Evolutionary conservation across 2,888 invertebrate species (phyloP).

Genomic region (Noctua janthe): DNA sequence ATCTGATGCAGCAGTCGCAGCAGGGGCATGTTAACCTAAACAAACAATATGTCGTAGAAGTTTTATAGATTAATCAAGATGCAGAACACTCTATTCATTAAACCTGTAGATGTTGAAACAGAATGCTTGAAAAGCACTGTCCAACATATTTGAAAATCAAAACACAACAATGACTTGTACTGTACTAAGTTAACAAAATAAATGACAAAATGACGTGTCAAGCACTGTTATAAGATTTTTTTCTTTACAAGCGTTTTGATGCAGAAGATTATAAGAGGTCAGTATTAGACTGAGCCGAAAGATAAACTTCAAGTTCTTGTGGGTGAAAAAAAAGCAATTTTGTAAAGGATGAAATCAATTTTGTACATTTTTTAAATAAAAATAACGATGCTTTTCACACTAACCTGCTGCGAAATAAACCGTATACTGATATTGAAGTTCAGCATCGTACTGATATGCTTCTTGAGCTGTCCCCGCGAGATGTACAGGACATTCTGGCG

Average conservation of each 20-base stretch:
- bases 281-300: neutral
- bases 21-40: constrained; percentile 97
- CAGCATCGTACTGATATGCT: constrained; percentile 97
- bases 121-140: neutral
- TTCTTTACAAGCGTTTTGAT: neutral
- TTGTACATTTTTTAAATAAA: neutral
- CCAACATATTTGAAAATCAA: too few relatives aligned
- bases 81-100: neutral
- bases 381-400: constrained; percentile 1
- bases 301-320: neutral
- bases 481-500: constrained; percentile 96
- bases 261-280: too few relatives aligned
- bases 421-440: constrained; percentile 97
- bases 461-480: constrained; percentile 96
- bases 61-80: neutral
- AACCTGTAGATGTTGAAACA: neutral
- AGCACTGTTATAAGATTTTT: too few relatives aligned
- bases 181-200: too few relatives aligned
- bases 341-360: too few relatives aligned
- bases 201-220: too few relatives aligned
- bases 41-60: neutral
- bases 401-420: constrained; percentile 97
- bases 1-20: constrained; percentile 98
- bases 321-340: neutral
- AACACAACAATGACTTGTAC: too few relatives aligned